These are phyloP conservation scores for Eulimnadia texana DNA, from an alignment of 1,140 invertebrate species.

Conservation along the genomic window DNA sequence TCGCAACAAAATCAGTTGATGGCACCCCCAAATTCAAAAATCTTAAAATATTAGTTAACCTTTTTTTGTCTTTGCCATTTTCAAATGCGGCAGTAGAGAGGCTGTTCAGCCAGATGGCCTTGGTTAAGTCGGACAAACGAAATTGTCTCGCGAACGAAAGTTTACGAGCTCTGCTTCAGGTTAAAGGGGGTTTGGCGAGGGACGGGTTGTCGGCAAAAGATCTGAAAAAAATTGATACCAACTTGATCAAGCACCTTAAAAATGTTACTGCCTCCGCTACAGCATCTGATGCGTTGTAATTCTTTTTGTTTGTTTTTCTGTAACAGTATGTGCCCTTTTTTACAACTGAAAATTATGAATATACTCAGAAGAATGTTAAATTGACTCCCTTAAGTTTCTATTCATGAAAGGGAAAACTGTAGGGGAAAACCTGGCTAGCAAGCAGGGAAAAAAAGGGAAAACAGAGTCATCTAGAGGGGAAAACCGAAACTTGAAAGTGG, in stretches of 20 bases:
- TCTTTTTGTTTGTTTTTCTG: background rate
- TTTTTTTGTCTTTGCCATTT: slow-evolving; percentile 3
- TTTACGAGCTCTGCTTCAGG: background rate
- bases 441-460: background rate
- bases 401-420: background rate
- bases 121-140: slow-evolving; percentile 1
- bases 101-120: background rate
- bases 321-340: background rate
- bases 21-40: background rate
- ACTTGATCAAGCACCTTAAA: background rate
- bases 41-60: slow-evolving; percentile 1
- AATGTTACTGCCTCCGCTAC: background rate
- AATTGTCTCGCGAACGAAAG: background rate
- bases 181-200: background rate
- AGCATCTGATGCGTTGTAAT: background rate
- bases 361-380: background rate
- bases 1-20: background rate
- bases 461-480: background rate
- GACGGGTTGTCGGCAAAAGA: background rate
- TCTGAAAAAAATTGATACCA: background rate
- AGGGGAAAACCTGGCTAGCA: background rate
- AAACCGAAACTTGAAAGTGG: background rate
- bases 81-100: slow-evolving; percentile 6
- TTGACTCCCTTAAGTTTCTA: background rate
- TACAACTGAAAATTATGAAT: background rate